Conservation (phyloP, 2,113 vertebrate species). For the Atlantisia rogersi region DNA sequence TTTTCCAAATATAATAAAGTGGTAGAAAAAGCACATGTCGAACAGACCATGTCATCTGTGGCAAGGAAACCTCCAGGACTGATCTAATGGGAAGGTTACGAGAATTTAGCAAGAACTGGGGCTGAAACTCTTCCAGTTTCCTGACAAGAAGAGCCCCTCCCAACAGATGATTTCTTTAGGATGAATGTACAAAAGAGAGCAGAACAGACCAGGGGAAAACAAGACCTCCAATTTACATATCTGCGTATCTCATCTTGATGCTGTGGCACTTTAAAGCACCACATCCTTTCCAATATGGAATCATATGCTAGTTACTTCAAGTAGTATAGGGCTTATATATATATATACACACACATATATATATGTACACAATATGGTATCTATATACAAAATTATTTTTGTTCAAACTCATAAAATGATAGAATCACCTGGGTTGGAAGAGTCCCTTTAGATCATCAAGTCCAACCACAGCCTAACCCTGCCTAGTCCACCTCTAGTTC, state of each 20-base stretch:
- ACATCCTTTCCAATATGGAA: not conserved
- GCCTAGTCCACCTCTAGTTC: too few relatives aligned
- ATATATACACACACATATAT: not conserved
- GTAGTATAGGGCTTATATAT: not conserved
- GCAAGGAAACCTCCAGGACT: not conserved
- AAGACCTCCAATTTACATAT: accelerated
- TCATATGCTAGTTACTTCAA: not conserved
- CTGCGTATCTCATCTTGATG: not conserved
- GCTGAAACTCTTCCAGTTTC: not conserved
- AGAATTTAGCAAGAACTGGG: not conserved
- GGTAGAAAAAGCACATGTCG: not conserved
- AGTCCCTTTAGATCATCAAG: too few relatives aligned
- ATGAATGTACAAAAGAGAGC: not conserved
- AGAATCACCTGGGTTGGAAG: too few relatives aligned
- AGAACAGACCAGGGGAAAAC: not conserved
- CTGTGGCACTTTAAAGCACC: not conserved
- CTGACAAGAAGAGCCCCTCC: not conserved
- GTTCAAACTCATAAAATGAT: not conserved
- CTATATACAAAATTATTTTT: not conserved
- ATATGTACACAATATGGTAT: not conserved
- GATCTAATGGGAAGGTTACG: not conserved
- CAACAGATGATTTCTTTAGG: not conserved
- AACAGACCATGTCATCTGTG: not conserved
- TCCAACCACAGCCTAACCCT: too few relatives aligned
- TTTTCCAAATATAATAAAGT: not conserved